Conservation (phyloP, 1,140 invertebrate genomes). For the Bicyclus anynana region DNA sequence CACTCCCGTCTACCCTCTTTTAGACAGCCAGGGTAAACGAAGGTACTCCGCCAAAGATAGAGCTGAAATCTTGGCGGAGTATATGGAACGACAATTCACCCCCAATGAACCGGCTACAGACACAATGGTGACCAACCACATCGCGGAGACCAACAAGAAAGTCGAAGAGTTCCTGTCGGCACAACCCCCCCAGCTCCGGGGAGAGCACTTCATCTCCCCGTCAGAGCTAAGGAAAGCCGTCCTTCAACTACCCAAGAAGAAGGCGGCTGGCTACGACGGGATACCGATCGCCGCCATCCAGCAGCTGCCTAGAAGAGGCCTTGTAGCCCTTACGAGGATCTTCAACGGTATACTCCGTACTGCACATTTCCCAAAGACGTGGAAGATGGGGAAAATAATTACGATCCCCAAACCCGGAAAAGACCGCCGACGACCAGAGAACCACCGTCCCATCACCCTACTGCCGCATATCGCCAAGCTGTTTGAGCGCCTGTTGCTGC, state of each 20-base stretch:
- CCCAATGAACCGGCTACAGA: not conserved
- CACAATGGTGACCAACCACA: too few relatives aligned
- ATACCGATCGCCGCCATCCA: not conserved
- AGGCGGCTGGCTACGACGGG: too few relatives aligned
- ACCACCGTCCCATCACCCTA: slow-evolving; percentile 5
- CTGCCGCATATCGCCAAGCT: not conserved
- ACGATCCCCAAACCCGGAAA: slow-evolving; percentile 3
- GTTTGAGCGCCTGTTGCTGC: not conserved
- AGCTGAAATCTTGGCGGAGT: not conserved
- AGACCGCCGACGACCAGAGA: not conserved
- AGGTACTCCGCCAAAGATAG: not conserved
- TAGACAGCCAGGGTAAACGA: not conserved
- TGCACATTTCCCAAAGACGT: slow-evolving; percentile 3
- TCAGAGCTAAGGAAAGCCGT: not conserved
- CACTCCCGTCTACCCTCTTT: not conserved
- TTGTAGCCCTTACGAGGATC: not conserved
- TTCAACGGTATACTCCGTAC: slow-evolving; percentile 2
- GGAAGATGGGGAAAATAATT: slow-evolving; percentile 2
- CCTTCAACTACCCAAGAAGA: not conserved
- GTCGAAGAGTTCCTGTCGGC: not conserved
- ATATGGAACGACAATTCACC: not conserved
- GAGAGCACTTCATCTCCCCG: slow-evolving; percentile 8
- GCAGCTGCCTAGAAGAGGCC: not conserved
- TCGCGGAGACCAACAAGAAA: not conserved
- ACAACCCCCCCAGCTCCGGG: not conserved